Conservation (phyloP, 2,797 vertebrate genomes). For the Micromesistius poutassou region DNA sequence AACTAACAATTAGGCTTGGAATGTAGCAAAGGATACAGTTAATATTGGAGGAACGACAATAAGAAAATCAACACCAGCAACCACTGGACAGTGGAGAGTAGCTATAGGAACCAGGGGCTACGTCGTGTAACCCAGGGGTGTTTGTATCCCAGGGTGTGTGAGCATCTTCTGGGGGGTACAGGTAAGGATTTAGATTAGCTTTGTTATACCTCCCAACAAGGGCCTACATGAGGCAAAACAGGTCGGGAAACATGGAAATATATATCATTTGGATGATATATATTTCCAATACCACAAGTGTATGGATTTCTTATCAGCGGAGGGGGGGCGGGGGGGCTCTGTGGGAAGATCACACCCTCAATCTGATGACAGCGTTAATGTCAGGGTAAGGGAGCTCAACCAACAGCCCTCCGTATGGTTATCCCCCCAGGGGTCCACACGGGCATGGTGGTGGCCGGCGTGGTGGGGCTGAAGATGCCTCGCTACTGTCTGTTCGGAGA, state of each 20-base stretch:
- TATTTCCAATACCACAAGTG: not conserved
- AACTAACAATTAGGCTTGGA: too few relatives aligned
- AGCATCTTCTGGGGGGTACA: not conserved
- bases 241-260: not conserved
- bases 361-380: not conserved
- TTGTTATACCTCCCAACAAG: not conserved
- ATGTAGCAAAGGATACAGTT: too few relatives aligned
- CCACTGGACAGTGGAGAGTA: not conserved
- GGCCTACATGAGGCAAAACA: not conserved
- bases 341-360: not conserved
- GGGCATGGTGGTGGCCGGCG: constrained; percentile 74
- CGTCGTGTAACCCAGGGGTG: too few relatives aligned
- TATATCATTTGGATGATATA: not conserved
- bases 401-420: not conserved
- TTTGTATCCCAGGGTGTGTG: not conserved
- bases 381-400: not conserved
- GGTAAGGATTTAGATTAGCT: too few relatives aligned
- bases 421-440: constrained; percentile 65
- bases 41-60: too few relatives aligned
- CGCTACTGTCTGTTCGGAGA: constrained; percentile 75
- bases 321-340: not conserved
- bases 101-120: not conserved
- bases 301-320: not conserved
- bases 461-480: constrained; percentile 76
- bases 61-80: not conserved